phyloP scores from a whole-genome alignment of 2,888 invertebrate genomes.

The Melanostoma scalare region DNA sequence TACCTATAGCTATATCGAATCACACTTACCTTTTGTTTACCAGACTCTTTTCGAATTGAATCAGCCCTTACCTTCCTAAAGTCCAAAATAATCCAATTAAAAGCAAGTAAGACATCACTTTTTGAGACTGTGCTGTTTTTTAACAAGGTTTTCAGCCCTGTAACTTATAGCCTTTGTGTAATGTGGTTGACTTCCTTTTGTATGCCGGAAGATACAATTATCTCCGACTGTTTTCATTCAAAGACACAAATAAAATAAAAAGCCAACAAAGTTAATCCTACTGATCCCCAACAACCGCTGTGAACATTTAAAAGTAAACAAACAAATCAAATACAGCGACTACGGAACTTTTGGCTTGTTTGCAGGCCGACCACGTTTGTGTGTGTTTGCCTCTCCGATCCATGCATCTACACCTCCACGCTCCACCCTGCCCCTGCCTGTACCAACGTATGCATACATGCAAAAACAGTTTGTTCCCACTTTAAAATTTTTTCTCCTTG shows the following conservation, averaged over 20 bases:
- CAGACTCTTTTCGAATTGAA: too few species aligned
- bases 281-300: constrained; percentile 6
- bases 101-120: constrained; percentile 33
- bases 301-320: constrained; percentile 48
- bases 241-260: constrained; percentile 23
- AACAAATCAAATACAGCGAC: constrained; percentile 38
- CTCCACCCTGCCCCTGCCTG: constrained; percentile 8
- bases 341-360: constrained; percentile 38
- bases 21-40: too few species aligned
- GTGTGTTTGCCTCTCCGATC: constrained; percentile 32
- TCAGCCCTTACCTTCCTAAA: too few species aligned
- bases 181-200: constrained; percentile 33
- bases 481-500: constrained; percentile 23
- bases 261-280: constrained; percentile 9
- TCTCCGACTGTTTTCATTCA: constrained; percentile 43
- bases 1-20: too few species aligned
- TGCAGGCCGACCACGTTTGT: constrained; percentile 46
- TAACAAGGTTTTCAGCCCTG: constrained; percentile 1
- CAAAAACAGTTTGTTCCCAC: neutral
- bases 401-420: too few species aligned
- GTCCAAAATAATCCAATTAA: constrained; percentile 36
- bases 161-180: constrained; percentile 31
- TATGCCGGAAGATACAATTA: constrained; percentile 65
- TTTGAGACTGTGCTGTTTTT: constrained; percentile 4
- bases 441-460: constrained; percentile 9